Evolutionary conservation across 1,140 invertebrate genomes (phyloP).

Genomic region (Laupala kohalensis): DNA sequence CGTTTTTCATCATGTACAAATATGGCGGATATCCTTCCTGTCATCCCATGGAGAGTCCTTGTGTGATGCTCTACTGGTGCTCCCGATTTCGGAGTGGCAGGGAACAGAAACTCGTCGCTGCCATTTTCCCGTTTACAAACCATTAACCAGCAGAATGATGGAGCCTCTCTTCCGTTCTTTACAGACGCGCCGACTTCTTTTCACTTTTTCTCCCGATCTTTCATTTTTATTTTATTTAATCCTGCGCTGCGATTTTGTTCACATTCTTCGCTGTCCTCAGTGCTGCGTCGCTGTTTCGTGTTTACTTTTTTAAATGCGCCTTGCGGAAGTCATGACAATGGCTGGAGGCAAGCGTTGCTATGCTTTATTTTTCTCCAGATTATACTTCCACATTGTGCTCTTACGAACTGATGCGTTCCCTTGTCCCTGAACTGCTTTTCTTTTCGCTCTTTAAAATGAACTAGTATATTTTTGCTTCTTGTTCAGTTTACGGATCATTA

Average conservation of each 20-base stretch:
- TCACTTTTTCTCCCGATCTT: no score
- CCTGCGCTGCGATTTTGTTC: neutral
- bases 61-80: neutral
- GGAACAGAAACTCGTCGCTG: neutral
- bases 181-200: neutral
- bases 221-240: no score
- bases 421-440: no score
- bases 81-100: neutral
- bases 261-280: neutral
- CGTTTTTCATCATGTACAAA: neutral
- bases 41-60: neutral
- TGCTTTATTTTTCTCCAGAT: neutral
- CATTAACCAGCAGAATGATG: conserved; percentile 12
- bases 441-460: no score
- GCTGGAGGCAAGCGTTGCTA: neutral
- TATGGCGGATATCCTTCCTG: neutral
- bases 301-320: neutral
- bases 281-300: neutral
- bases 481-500: no score
- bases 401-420: neutral
- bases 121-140: conserved; percentile 9
- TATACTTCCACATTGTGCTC: neutral
- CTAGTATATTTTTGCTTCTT: no score
- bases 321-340: neutral
- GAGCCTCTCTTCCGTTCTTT: conserved; percentile 4